A percentile compares a stretch with the other conserved stretches of the same genome.
These are phyloP conservation scores for Sphaerophoria rueppellii DNA, from an alignment of 2,888 invertebrate species.

Conservation along the genomic window DNA sequence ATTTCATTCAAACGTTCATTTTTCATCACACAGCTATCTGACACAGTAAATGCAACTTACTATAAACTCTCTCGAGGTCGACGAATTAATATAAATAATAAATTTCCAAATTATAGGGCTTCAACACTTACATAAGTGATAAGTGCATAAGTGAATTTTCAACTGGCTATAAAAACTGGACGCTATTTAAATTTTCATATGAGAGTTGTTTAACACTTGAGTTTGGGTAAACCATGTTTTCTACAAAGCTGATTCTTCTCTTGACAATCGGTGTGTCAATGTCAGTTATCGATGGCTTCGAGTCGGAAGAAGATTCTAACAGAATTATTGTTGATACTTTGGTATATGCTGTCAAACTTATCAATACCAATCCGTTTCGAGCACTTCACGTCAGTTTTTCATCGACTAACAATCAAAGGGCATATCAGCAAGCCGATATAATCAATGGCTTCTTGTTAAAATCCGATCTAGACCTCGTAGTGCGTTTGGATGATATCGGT, in stretches of 20 bases:
- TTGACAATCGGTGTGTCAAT: neutral
- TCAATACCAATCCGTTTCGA: conserved; percentile 11
- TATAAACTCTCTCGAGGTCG: too few relatives aligned
- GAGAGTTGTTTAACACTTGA: conserved; percentile 7
- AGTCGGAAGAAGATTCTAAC: neutral
- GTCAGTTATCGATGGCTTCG: neutral
- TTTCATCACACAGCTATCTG: neutral
- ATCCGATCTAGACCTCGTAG: neutral
- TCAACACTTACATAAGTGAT: neutral
- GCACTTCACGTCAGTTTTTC: conserved; percentile 42
- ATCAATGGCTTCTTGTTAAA: conserved; percentile 46
- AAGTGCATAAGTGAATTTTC: neutral
- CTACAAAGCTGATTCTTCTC: neutral
- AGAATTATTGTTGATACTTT: conserved; percentile 15
- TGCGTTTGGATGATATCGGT: conserved; percentile 42
- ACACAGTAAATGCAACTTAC: too few relatives aligned
- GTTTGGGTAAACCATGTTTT: conserved; percentile 2
- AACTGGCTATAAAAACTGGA: conserved; percentile 11
- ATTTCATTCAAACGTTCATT: neutral
- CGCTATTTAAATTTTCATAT: neutral
- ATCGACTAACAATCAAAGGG: conserved; percentile 16
- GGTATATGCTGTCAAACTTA: conserved; percentile 20
- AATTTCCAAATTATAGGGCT: neutral
- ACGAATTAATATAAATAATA: neutral
- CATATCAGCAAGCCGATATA: conserved; percentile 29